A percentile compares a stretch with the other conserved stretches of the same genome.
phyloP scores from a whole-genome alignment of 2,888 invertebrate species.

The Loripinus fragilis region DNA sequence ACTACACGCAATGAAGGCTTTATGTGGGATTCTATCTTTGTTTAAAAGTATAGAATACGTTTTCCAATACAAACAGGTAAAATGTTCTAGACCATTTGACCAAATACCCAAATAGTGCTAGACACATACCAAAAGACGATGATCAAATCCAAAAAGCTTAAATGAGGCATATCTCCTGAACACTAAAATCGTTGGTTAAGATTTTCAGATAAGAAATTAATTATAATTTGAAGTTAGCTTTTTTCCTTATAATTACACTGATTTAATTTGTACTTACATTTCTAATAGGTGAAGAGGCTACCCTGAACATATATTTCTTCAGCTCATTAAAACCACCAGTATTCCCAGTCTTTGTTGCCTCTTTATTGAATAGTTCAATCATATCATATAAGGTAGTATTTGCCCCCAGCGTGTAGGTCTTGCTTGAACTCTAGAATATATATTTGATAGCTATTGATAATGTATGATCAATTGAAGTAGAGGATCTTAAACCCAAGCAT shows the following conservation, averaged over 20 bases:
- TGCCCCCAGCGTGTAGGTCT: conserved; percentile 86
- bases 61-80: too few species aligned
- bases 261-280: conserved; percentile 61
- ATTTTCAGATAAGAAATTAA: background rate
- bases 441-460: too few species aligned
- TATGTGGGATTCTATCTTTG: too few species aligned
- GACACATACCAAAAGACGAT: background rate
- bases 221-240: background rate
- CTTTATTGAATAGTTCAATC: conserved; percentile 84
- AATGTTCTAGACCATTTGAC: too few species aligned
- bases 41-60: too few species aligned
- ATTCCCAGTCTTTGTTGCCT: conserved; percentile 86
- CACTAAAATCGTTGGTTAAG: background rate
- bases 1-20: too few species aligned
- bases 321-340: conserved; percentile 55
- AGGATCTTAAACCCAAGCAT: too few species aligned
- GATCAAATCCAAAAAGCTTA: background rate
- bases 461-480: too few species aligned
- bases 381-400: conserved; percentile 86
- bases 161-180: background rate
- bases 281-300: conserved; percentile 66
- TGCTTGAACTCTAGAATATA: conserved; percentile 62
- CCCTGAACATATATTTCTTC: conserved; percentile 59
- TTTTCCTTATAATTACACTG: background rate
- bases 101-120: too few species aligned